Base-by-base conservation (phyloP, 2,888 invertebrate species). In the Hypercompe scribonia region DNA sequence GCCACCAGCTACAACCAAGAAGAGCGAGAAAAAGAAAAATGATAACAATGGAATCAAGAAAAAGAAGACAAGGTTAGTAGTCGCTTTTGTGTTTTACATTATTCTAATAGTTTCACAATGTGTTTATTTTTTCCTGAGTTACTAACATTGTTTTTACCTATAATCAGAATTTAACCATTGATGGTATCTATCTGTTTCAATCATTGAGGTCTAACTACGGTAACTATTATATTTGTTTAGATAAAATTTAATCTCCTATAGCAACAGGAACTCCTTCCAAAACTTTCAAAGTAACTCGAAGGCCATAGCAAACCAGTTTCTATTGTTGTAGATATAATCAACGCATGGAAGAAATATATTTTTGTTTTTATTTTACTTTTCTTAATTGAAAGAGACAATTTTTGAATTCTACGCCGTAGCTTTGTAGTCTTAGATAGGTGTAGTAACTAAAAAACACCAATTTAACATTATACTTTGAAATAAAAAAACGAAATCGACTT, bases 31-130 rank as follows among this genome's bases (percentile, higher is more conserved):
- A 91, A 98, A 98, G 93, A 98, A 98, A 91, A 96, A 96, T 85
- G 98, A 98, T 90, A 98, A 97, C 86, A 98, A 98, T 90, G 98
- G 98, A 68, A 98, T 98, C 58, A 98, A 98, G 92, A 98, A 98
- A 95, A 98, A 98, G 94, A 98, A 98, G 95, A 98, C 98, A 72
- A 98, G 98, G 98, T 98, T 91, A 83, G 89, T 91, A 83, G 89
- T 81, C 31, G 11, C 10, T 3, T 61, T 28, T 34, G 15, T 10
- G 28, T 15, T 36, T 68, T 5, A 28, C n/a, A 42, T 65, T 28
- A 28, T 24, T 65, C 36, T 36, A 24, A n/a, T 54, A 5, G 54
- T 11, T 28, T 24, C 2, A 28, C n/a, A 42, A 61, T 15, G 18
- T 28, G 15, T 31, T 31, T 31, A 31, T 13, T 1, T 58, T 15